phyloP scores from a whole-genome alignment of 2,888 invertebrate genomes.

The Hydroisotoma schaefferi region DNA sequence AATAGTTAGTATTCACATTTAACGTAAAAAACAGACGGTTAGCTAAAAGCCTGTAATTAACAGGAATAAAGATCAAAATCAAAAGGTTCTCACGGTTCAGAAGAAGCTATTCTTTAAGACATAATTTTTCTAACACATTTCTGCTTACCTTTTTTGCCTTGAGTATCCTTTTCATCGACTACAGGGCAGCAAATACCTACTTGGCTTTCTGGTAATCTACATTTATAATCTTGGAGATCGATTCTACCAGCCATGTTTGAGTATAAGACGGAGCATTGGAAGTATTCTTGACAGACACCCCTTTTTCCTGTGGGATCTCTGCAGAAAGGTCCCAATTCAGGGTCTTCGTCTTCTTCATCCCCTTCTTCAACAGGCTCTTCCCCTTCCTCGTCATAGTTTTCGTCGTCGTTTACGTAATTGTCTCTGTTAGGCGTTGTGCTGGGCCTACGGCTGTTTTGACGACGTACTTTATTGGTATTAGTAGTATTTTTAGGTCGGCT shows the following conservation, averaged over 20 bases:
- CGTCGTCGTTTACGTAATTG: not conserved
- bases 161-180: conserved; percentile 20
- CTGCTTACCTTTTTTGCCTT: conserved; percentile 9
- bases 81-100: too few relatives aligned
- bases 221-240: conserved; percentile 37
- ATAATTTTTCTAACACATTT: too few relatives aligned
- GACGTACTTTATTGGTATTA: conserved; percentile 4
- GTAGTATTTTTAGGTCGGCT: too few relatives aligned
- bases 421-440: not conserved
- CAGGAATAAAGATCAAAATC: too few relatives aligned
- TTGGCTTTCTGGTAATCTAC: conserved; percentile 31
- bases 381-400: not conserved
- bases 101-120: too few relatives aligned
- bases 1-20: too few relatives aligned
- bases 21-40: too few relatives aligned
- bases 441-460: not conserved
- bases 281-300: conserved; percentile 42
- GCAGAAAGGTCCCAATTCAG: conserved; percentile 12
- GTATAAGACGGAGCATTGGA: conserved; percentile 36
- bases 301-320: conserved; percentile 33
- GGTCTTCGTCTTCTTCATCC: conserved; percentile 19
- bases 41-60: too few relatives aligned
- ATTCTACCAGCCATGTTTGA: conserved; percentile 37
- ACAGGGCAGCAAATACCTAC: conserved; percentile 41
- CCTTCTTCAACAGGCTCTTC: conserved; percentile 15